Base-by-base conservation (phyloP, 2,888 invertebrate genomes). In the Cryptocheilus praepositus region DNA sequence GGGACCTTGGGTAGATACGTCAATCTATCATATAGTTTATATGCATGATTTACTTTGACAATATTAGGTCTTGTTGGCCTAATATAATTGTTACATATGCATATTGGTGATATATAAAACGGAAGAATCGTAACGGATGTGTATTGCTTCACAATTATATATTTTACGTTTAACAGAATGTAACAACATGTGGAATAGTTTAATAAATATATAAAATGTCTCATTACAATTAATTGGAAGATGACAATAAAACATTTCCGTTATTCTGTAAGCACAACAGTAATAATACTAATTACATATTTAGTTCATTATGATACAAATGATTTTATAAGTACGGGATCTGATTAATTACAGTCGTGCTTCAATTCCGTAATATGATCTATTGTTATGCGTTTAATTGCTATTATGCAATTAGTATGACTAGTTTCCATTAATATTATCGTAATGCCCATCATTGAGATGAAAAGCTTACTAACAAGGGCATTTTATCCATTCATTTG, bases 191-290 rank as follows among this genome's bases (percentile, higher is more conserved):
- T n/a, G 25, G 7, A 53, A n/a, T 25, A n/a, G 22, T 16, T 53
- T 25, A 55, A 55, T 36, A 36, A 36, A 36, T 55, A 36, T 18
- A 55, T 55, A 55, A 16, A 55, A 55, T 55, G 28, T 53, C 2
- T 4, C 19, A 22, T 53, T 25, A 25, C 28, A 25, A 53, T 16
- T 16, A 2, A n/a, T 53, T n/a, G 8, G 25, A 21, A 25, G 16
- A 15, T 53, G 16, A n/a, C 15, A 21, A 22, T 13, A 53, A 53
- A 53, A 53, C 22, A 25, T 22, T 25, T 53, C n/a, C 53, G 28
- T 36, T 4, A 55, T 55, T 55, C 3, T 11, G n/a, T 36, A 2
- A 49, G 28, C 46, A 46, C n/a, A 18, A 45, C 11, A 11, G 15
- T 55, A 18, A 55, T 36, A 15, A 16, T 19, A 55, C 16, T 28